Evolutionary conservation across 2,888 invertebrate species (phyloP), one percentile per base, ranked within the genome.

Genomic region (Drosophila quinaria): DNA sequence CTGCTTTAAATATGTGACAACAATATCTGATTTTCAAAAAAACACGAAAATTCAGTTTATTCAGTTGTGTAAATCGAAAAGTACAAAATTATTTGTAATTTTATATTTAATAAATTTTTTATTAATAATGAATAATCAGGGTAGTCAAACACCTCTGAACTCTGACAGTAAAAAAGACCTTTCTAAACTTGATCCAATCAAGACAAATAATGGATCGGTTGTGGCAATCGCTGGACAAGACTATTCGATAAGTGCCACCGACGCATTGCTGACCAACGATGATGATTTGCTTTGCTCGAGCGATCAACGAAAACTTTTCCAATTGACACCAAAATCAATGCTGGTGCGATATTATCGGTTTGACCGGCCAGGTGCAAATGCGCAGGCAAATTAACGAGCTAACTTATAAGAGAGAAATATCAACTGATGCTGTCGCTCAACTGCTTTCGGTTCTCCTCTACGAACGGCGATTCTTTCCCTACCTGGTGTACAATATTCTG

Each of bases 401-500:
- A 1, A 29, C 10, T 10, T 29, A 47, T 5, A 29, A 10, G 15
- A 15, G 29, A 15, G 5, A 15, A 5, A 47, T 47, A 15, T 2
- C 47, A 0, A 2, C 2, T 3, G 15, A 47, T 29, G 15, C 47
- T 1, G 15, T 15, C 1, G 9, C 47, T 4, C 47, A 47, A 47
- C n/a, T 5, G 15, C n/a, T 47, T 10, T 29, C 47, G 29, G 4
- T 29, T 10, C 1, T 29, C 0, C 29, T 31, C 10, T 47, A 47
- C n/a, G 22, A n/a, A 22, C 46, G 46, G 8, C 22, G 46, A 8
- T 46, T 46, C 11, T 46, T 46, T 9, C 46, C 46, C 25, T 46
- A 46, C 8, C 9, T n/a, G 2, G 25, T 46, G 22, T 8, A n/a
- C 9, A n/a, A 9, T n/a, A 25, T 46, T 25, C 25, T 25, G 25